These are phyloP conservation scores for Calephelis perditalis DNA, from an alignment of 2,888 invertebrate genomes.

Conservation along the genomic window DNA sequence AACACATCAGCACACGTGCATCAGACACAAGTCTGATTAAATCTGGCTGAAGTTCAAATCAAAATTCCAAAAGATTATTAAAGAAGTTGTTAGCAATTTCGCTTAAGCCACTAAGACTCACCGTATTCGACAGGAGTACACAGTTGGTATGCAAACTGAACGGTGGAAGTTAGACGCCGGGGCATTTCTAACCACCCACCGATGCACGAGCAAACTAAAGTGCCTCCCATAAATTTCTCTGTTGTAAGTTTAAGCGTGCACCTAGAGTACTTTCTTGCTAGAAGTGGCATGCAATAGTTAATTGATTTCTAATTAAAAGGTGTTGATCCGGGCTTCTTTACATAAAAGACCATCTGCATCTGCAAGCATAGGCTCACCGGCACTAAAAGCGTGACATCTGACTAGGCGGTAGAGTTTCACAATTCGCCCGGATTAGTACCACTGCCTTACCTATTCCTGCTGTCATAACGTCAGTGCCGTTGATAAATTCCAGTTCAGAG, in stretches of 20 bases:
- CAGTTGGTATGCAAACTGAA: slow-evolving; percentile 35
- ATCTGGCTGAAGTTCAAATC: not conserved
- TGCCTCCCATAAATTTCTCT: slow-evolving; percentile 58
- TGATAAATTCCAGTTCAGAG: too few relatives aligned
- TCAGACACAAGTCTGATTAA: too few relatives aligned
- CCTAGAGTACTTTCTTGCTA: slow-evolving; percentile 35
- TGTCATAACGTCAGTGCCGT: too few relatives aligned
- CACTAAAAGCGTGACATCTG: too few relatives aligned
- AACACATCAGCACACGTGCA: too few relatives aligned
- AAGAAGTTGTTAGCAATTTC: slow-evolving; percentile 5
- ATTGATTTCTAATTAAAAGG: slow-evolving; percentile 4
- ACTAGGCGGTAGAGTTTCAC: too few relatives aligned
- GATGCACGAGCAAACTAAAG: slow-evolving; percentile 26
- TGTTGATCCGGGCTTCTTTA: too few relatives aligned
- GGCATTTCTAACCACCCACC: slow-evolving; percentile 26
- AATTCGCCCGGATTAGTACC: too few relatives aligned
- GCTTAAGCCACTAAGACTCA: slow-evolving; percentile 10
- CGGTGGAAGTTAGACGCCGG: slow-evolving; percentile 36
- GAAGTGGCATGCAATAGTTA: slow-evolving; percentile 32
- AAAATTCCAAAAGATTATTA: slow-evolving; percentile 15
- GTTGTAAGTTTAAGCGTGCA: slow-evolving; percentile 62
- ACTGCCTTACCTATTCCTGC: too few relatives aligned
- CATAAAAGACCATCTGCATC: too few relatives aligned
- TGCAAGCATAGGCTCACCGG: too few relatives aligned
- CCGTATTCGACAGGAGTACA: slow-evolving; percentile 26